These are phyloP conservation scores for Agonopterix alstromeriana DNA, from an alignment of 2,888 invertebrate genomes.

Conservation along the genomic window DNA sequence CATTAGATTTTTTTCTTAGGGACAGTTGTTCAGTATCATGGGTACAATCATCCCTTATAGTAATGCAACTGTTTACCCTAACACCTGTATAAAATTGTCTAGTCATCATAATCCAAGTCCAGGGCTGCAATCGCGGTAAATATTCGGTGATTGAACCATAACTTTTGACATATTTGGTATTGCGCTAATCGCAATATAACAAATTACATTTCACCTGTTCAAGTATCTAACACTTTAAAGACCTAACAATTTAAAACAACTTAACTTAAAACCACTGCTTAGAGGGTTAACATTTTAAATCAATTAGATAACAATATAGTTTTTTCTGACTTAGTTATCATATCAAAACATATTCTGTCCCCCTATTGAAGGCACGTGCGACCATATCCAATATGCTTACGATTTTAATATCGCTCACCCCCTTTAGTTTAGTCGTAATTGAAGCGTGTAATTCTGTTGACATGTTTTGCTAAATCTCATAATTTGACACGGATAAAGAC, in stretches of 20 bases:
- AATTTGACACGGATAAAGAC: slow-evolving; percentile 57
- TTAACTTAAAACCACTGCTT: background rate
- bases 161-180: too few relatives aligned
- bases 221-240: too few relatives aligned
- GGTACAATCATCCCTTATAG: too few relatives aligned
- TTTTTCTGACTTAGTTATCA: slow-evolving; percentile 41
- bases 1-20: too few relatives aligned
- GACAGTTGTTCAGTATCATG: too few relatives aligned
- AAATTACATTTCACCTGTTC: too few relatives aligned
- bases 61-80: too few relatives aligned
- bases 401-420: slow-evolving; percentile 37
- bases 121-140: too few relatives aligned
- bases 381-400: slow-evolving; percentile 19
- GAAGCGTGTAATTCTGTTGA: slow-evolving; percentile 68
- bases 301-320: slow-evolving; percentile 43
- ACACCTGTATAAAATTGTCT: too few relatives aligned
- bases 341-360: slow-evolving; percentile 63
- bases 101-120: too few relatives aligned
- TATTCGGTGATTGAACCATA: too few relatives aligned
- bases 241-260: background rate
- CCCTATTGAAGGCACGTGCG: slow-evolving; percentile 47
- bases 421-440: slow-evolving; percentile 41
- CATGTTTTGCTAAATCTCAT: slow-evolving; percentile 69
- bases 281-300: slow-evolving; percentile 15
- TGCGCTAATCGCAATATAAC: too few relatives aligned